Base-by-base conservation (phyloP, 2,113 vertebrate species). In the Mugil cephalus region DNA sequence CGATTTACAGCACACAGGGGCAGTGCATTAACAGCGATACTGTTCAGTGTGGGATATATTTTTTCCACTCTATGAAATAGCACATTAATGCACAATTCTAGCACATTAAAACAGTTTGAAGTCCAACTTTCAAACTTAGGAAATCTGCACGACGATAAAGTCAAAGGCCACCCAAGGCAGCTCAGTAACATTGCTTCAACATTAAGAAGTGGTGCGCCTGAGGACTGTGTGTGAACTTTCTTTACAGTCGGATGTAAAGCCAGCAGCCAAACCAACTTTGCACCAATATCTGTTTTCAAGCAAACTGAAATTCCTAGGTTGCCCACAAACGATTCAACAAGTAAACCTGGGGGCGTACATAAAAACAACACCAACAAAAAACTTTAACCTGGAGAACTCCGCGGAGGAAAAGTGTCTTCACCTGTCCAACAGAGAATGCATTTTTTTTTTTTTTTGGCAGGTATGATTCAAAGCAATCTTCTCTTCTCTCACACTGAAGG, bases 71-170 rank as follows among this genome's bases (percentile, higher is more conserved):
- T 13, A 19, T 69, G 9, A n/a, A 38, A 61, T 30, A 17, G 0
- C 7, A 61, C 43, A 56, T 52, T 21, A 66, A 45, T 54, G 21
- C 6, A 58, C 48, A 62, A 62, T 51, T 70, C 7, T 6, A 17
- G 7, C 17, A 14, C 4, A 51, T 46, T 52, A 14, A 10, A 18
- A 34, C 14, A 55, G 3, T 35, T 17, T 54, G 10, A 21, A 35
- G n/a, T 15, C 15, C 14, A 45, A 15, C 43, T 45, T 45, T n/a
- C 7, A 45, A n/a, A 14, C 15, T n/a, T 45, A n/a, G 14, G 1
- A n/a, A 45, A n/a, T 45, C 43, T n/a, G 15, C 15, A 45, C 14
- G 15, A 45, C 24, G 24, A 30, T 5, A 30, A 2, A 30, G 24
- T 30, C 24, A 30, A 30, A 5, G 24, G 24, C 24, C 24, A 30